Evolutionary conservation across 2,113 vertebrate species (phyloP).

Genomic region (Pelecanus crispus): DNA sequence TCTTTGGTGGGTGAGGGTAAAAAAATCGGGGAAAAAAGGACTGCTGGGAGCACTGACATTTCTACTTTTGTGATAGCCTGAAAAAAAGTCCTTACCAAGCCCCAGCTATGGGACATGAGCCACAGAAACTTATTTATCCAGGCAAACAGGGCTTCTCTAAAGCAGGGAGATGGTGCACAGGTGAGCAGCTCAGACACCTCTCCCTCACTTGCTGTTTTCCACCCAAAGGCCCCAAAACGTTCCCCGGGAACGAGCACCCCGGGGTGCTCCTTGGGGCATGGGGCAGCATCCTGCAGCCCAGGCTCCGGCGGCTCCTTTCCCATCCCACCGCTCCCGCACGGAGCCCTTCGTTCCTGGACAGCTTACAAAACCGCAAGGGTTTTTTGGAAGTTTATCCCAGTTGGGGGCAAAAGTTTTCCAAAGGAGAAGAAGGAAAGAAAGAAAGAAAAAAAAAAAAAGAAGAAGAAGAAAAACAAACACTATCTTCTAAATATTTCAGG

Average conservation of each 20-base stretch:
- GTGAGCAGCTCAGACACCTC: neutral
- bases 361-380: neutral
- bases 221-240: neutral
- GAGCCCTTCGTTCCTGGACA: neutral
- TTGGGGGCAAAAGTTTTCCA: neutral
- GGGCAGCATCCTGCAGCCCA: neutral
- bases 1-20: neutral
- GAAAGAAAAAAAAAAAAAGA: accelerated
- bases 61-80: neutral
- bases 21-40: accelerated
- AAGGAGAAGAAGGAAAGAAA: neutral
- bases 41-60: neutral
- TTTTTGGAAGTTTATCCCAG: neutral
- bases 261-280: accelerated
- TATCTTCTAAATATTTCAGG: neutral
- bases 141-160: neutral
- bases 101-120: accelerated
- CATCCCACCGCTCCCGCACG: neutral
- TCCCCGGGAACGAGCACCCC: accelerated
- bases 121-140: neutral
- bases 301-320: neutral
- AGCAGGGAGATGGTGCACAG: accelerated
- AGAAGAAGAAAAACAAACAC: neutral
- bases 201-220: neutral
- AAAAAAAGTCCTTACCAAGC: neutral